A percentile compares a stretch with the other conserved stretches of the same genome.
These are phyloP conservation scores for Metaphire vulgaris DNA, from an alignment of 1,140 invertebrate genomes.

Conservation along the genomic window DNA sequence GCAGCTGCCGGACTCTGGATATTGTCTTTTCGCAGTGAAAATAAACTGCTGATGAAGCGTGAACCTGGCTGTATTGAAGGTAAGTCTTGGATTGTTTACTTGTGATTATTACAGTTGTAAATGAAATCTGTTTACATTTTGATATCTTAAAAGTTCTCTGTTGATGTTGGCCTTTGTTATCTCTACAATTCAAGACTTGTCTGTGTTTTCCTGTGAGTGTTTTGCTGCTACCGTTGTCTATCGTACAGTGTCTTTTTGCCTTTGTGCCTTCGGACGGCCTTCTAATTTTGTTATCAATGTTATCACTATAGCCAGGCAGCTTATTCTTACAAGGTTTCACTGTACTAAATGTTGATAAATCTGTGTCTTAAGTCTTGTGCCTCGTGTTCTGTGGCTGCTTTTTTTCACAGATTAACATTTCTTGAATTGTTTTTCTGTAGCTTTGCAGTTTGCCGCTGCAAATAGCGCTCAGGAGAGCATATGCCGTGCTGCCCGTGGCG, in stretches of 20 bases:
- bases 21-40: conserved; percentile 38
- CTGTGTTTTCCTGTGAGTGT: background rate
- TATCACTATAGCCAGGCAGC: no score
- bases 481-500: conserved; percentile 39
- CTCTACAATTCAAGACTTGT: background rate
- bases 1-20: conserved; percentile 41
- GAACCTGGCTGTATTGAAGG: conserved; percentile 38
- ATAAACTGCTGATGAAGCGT: conserved; percentile 36
- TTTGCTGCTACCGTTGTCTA: background rate
- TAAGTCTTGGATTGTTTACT: conserved; percentile 26
- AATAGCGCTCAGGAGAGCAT: conserved; percentile 31
- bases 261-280: no score
- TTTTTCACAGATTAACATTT: no score
- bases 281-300: no score
- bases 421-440: no score
- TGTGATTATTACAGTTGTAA: background rate
- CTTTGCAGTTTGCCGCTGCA: conserved; percentile 20
- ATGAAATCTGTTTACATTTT: background rate
- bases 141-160: background rate
- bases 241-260: no score
- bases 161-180: background rate
- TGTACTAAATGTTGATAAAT: no score
- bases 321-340: no score
- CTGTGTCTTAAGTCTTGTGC: no score
- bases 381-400: no score